Base-by-base conservation (phyloP, 2,797 vertebrate species). In the Heliangelus exortis region DNA sequence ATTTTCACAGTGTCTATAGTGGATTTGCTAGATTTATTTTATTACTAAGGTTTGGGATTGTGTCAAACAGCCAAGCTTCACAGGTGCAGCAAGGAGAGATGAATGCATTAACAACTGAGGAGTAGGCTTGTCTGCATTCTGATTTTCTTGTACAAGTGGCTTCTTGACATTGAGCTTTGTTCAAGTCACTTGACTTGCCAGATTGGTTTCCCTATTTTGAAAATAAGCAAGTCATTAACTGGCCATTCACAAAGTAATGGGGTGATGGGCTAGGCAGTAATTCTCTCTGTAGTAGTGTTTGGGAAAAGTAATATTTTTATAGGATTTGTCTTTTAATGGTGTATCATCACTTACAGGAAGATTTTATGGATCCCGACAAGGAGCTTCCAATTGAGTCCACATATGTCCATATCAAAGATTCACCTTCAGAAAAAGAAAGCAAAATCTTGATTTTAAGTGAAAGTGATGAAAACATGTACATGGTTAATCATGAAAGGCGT, bases 351-450 rank as follows among this genome's bases (percentile, higher is more conserved):
- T 84, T 68, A 15, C 77, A 99, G 98, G 98, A 98, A 66, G 98
- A 99, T 31, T 96, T 98, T 57, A 82, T 93, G 76, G 98, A 98
- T 93, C 84, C 97, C 25, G 98, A 98, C 29, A 98, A 97, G 90
- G 98, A 98, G 73, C 98, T 98, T 69, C 95, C 97, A 15, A 95
- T 98, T 9, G 98, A 98, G 68, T 97, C 98, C 82, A 98, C 98
- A 0, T 98, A 96, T 77, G 98, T 87, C 95, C 98, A 97, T 65
- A 98, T 98, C 81, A 98, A 97, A 93, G 98, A 98, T 25, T 97
- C 98, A 26, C 97, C 98, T 3, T 96, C 95, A 28, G 97, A 98
- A 77, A 97, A 96, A 17, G 98, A 99, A 89, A 81, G 96, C 15
- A 97, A 97, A 67, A 97, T 98, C 90, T 98, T 98, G 31, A 97